Base-by-base conservation (phyloP, 1,140 invertebrate genomes). In the Drosophila leontia region DNA sequence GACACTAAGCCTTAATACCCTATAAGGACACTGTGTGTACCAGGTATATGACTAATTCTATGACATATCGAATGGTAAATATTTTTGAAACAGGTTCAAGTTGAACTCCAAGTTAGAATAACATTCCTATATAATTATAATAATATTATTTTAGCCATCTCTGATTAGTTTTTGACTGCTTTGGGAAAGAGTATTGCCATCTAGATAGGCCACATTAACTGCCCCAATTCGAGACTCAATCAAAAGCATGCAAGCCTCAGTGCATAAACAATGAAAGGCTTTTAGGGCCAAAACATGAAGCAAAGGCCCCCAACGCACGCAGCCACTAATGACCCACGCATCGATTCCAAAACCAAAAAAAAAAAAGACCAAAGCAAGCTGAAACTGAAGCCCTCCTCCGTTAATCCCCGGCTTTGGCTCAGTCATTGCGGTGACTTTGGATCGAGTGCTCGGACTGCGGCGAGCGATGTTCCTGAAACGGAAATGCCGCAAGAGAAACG, bases 221-320 rank as follows among this genome's bases (percentile, higher is more conserved):
- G 45, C 34, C 69, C 68, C 45, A 50, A 50, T 65, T 76, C 39
- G 35, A 13, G 53, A 47, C 45, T 48, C 74, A 85, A 64, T 86
- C 78, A 82, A 41, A 42, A 58, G 59, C 68, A 59, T 70, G 62
- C 47, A 47, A 71, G 15, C 37, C 13, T 9, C 63, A 74, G 72
- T 82, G 67, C 63, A 77, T 80, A 61, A 84, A 87, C 83, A 87
- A 88, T 88, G 77, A 88, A 87, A 87, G 57, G 77, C 83, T 87
- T 87, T 87, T 88, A 87, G 78, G 26, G 17, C 17, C 37, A 44
- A 5, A 56, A 26, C 8, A 32, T 15, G 19, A 2, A 17, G 15
- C 17, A n/a, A 12, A 6, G 17, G 26, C 26, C 7, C 47, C 19
- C 29, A 29, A 8, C 42, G 34, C 53, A 64, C 37, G 60, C 19